Base-by-base conservation (phyloP, 1,140 invertebrate species). In the Zelostemma sp. region DNA sequence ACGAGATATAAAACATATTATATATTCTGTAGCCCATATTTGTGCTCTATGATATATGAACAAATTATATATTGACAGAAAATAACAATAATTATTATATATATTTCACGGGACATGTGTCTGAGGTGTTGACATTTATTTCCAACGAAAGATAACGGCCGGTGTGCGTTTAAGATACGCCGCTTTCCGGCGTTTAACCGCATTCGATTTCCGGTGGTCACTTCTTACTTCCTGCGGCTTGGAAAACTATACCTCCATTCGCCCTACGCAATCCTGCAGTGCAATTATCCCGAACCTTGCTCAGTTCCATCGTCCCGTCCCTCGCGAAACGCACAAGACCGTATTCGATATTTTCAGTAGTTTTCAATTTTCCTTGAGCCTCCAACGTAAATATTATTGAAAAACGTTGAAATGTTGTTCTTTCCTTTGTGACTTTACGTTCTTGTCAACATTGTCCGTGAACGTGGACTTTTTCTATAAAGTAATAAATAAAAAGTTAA, bases 131-230 rank as follows among this genome's bases (percentile, higher is more conserved):
- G 41, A n/a, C n/a, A 21, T 65, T 64, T 9, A 38, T 56, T 64
- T 64, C 8, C 40, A 9, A 53, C 9, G 8, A 48, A 12, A 19
- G 12, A 46, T 14, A 35, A 54, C 59, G 54, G 55, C 59, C 58
- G 53, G 4, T 15, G 21, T 40, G 17, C 48, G 14, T 53, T 66
- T 55, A 43, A 45, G 49, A 58, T 67, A 67, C 18, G 17, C 18
- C 43, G 41, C 47, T 70, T 67, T 66, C 67, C 55, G 67, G 63
- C 43, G 16, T 41, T 63, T 63, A 48, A 50, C 47, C 59, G 56
- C 40, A 67, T 73, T 70, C 56, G 56, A 70, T 70, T 70, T 73
- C 63, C 67, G 59, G 2, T 63, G 51, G 57, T 55, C 57, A 53
- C 56, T 33, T 17, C 15, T 50, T 41, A 19, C 55, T 67, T 67